Evolutionary conservation across 2,888 invertebrate species (phyloP).

Genomic region (Phoenoteleia sp.): DNA sequence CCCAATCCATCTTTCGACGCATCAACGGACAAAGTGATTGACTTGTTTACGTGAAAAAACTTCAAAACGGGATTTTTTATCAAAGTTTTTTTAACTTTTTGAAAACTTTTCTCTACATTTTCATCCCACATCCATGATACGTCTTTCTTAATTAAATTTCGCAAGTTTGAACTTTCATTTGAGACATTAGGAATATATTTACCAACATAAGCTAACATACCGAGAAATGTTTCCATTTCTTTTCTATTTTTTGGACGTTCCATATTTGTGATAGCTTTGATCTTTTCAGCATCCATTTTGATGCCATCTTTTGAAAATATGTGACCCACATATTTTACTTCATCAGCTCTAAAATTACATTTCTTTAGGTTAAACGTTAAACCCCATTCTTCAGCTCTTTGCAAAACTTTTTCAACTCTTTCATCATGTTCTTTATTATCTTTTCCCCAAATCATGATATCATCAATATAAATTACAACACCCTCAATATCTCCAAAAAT

Average conservation of each 20-base stretch:
- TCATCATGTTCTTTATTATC: constrained; percentile 27
- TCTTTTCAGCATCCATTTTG: constrained; percentile 31
- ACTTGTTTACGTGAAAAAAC: constrained; percentile 77
- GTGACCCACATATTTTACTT: constrained; percentile 63
- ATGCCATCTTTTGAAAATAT: constrained; percentile 62
- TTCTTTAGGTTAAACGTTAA: constrained; percentile 52
- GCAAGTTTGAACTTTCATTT: constrained; percentile 22
- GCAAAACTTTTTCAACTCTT: constrained; percentile 37
- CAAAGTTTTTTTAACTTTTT: constrained; percentile 52
- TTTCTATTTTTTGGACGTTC: constrained; percentile 46
- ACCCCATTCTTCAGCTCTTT: constrained; percentile 33
- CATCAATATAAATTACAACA: constrained; percentile 77
- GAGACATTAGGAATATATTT: constrained; percentile 41
- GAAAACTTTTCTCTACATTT: constrained; percentile 58
- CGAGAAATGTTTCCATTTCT: constrained; percentile 57
- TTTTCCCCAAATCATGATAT: constrained; percentile 75
- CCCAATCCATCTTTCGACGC: constrained; percentile 76
- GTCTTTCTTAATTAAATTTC: constrained; percentile 45
- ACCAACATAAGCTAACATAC: constrained; percentile 68
- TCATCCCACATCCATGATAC: constrained; percentile 52
- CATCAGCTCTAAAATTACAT: constrained; percentile 33
- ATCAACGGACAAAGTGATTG: constrained; percentile 74
- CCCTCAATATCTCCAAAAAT: constrained; percentile 76
- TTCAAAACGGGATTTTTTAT: constrained; percentile 74
- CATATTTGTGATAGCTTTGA: constrained; percentile 57